Conservation (phyloP, 2,888 invertebrate species). For the Euplexia lucipara region DNA sequence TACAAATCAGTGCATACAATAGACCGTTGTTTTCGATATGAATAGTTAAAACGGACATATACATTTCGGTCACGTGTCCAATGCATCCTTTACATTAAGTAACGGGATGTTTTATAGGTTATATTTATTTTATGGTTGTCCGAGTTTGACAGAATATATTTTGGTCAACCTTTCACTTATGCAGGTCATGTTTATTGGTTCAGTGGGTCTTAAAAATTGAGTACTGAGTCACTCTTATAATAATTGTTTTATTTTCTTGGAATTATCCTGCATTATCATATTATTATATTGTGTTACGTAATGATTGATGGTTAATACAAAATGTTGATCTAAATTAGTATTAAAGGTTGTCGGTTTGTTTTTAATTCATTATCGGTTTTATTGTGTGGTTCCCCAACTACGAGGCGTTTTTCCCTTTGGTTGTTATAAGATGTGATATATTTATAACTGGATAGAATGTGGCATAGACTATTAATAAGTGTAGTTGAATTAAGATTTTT, state of each 20-base stretch:
- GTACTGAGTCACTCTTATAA: slow-evolving; percentile 9
- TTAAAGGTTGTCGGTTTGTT: background rate
- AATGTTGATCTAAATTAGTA: background rate
- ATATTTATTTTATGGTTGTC: slow-evolving; percentile 62
- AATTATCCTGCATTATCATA: background rate
- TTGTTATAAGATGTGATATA: background rate
- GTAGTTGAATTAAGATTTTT: slow-evolving; percentile 3
- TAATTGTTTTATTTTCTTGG: slow-evolving; percentile 13
- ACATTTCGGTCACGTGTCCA: slow-evolving; percentile 79
- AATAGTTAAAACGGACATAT: slow-evolving; percentile 68
- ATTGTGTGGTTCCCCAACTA: background rate
- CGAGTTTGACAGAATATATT: slow-evolving; percentile 73
- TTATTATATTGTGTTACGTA: too few relatives aligned
- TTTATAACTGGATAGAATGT: background rate
- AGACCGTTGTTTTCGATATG: slow-evolving; percentile 73
- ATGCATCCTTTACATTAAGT: slow-evolving; percentile 81
- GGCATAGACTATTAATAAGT: slow-evolving; percentile 4
- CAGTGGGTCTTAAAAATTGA: slow-evolving; percentile 61
- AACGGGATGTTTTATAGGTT: slow-evolving; percentile 79
- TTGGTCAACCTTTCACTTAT: slow-evolving; percentile 76
- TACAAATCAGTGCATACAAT: slow-evolving; percentile 73
- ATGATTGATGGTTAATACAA: background rate
- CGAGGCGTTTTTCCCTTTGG: background rate
- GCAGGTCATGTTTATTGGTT: slow-evolving; percentile 65
- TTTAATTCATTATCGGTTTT: background rate